Evolutionary conservation across 1,140 invertebrate species (phyloP), one percentile per base, ranked within the genome.

Genomic region (Formica exsecta): DNA sequence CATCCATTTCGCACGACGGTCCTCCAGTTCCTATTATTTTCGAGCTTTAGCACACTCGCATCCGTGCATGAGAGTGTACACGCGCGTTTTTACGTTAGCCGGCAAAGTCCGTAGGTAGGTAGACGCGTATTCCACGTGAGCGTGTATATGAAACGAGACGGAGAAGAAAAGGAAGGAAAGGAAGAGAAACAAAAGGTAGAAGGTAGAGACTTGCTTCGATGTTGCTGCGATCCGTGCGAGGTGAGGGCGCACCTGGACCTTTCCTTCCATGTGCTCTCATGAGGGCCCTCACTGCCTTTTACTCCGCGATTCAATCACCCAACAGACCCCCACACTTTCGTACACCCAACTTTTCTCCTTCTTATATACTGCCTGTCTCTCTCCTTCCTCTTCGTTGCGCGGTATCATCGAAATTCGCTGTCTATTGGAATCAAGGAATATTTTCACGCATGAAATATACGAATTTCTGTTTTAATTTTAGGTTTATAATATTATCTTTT

Each of bases 201-300:
- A 71, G 86, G 41, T 44, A 44, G 87, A 76, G 57, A 74, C 85
- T 44, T 11, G 76, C 80, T 86, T 89, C 77, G 81, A 73, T 85
- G 89, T 90, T 51, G 77, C 87, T 75, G 87, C 29, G 75, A 41
- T 86, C 41, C 88, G 76, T 61, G 77, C 59, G 87, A 89, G 77
- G 87, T 77, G 89, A 87, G 87, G 88, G 86, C 85, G 89, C 91
- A 92, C 91, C 91, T 92, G 91, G 91, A 92, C 91, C 86, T 91
- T 86, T 91, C 86, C 87, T 85, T 91, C 85, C 86, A 86, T 88
- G 90, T 76, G 74, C 89, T 57, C 71, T 84, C 73, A 89, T 6
- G 48, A 91, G 89, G 79, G 81, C 85, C 89, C 91, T 92, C 88
- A 86, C 74, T 87, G 86, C 86, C 87, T 86, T 88, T 91, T 90